Base-by-base conservation (phyloP, 2,888 invertebrate genomes). In the Sipha maydis region DNA sequence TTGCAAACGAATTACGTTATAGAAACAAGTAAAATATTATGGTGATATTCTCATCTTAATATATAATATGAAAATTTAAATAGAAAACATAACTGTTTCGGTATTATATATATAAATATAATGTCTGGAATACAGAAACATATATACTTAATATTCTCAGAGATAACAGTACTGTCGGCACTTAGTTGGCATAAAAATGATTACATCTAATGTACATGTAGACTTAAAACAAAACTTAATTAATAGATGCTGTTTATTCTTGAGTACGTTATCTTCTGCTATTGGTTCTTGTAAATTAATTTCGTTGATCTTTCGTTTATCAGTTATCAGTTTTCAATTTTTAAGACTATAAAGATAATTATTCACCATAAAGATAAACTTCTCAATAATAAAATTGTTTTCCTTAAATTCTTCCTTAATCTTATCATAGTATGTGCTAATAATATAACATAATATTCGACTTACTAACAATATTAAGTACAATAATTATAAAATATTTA, bases 281-380 rank as follows among this genome's bases (percentile, higher is more conserved):
- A 19, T 61, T 61, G 31, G 38, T 67, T 19, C 56, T 61, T 80
- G n/a, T 38, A 80, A 38, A 61, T 61, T 79, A 80, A 80, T 67
- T 61, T 61, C 19, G 17, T 80, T 61, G 34, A 80, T 80, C 61
- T 38, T n/a, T 80, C 54, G 3, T 61, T 80, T 80, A 80, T 38
- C 34, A 48, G 28, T 69, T 69, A 82, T 82, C 0, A 69, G 48
- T 21, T 21, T 82, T 31, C 28, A 11, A 2, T 41, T 69, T 71
- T 0, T 31, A 82, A 61, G 17, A 14, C 34, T 38, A 8, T 38
- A 75, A 61, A 71, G 17, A 71, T 71, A 71, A 71, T 31, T 31
- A 25, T 61, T 21, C 5, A 61, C 48, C 61, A 61, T 78, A 78
- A 78, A 69, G 41, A 71, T 21, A 48, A 48, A 41, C 25, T 28